A percentile compares a stretch with the other conserved stretches of the same genome.
Conservation (phyloP, 2,113 vertebrate genomes). For the Cygnus buccinator region DNA sequence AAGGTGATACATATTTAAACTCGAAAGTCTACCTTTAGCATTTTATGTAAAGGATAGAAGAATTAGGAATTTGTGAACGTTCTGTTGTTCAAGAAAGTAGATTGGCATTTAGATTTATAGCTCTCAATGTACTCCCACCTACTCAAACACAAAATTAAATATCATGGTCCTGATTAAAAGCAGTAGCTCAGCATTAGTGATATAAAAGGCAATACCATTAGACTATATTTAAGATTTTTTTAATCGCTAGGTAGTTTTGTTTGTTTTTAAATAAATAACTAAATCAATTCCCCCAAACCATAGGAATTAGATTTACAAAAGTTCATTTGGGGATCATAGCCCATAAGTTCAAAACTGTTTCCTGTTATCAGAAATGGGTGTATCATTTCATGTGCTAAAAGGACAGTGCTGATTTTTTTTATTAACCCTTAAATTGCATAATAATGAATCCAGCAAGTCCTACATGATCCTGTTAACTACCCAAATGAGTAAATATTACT, state of each 20-base stretch:
- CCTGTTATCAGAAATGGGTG: not conserved
- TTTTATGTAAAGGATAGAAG: not conserved
- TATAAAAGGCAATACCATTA: conserved; percentile 21
- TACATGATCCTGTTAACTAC: not conserved
- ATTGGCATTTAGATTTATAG: conserved; percentile 58
- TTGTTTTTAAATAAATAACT: not conserved
- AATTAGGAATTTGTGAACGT: conserved; percentile 22
- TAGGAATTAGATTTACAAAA: not conserved
- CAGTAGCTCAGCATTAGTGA: conserved; percentile 34
- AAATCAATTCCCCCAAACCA: not conserved
- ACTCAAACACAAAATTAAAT: conserved; percentile 67
- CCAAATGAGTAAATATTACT: not conserved
- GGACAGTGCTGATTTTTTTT: not conserved
- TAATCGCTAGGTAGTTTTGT: not conserved
- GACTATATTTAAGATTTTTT: not conserved
- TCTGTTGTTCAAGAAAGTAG: conserved; percentile 57
- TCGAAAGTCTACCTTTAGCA: not conserved
- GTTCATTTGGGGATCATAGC: not conserved
- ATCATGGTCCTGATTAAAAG: conserved; percentile 45
- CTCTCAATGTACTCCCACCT: conserved; percentile 48
- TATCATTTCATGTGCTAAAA: not conserved
- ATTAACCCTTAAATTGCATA: not conserved
- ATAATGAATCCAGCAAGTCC: not conserved
- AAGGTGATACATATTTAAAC: conserved; percentile 32
- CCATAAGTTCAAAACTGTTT: not conserved